Evolutionary conservation across 1,140 invertebrate genomes (phyloP).

Genomic region (Oreohelix idahoensis): DNA sequence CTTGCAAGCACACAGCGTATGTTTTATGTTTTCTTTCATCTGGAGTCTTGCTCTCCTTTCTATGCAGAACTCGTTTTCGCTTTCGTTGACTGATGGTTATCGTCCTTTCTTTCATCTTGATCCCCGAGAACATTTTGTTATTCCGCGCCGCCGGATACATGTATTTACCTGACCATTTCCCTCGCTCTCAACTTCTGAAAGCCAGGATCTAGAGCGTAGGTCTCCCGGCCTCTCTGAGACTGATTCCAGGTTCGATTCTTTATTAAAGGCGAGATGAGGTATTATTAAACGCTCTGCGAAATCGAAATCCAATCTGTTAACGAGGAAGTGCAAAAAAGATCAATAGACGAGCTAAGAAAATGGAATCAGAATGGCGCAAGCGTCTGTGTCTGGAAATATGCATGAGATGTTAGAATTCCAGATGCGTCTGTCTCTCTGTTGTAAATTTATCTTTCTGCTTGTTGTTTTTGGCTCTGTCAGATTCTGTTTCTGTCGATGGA

Average conservation of each 20-base stretch:
- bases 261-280: not conserved
- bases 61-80: not conserved
- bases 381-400: not conserved
- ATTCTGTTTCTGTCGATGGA: not conserved
- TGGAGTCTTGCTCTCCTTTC: not conserved
- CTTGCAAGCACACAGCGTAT: not conserved
- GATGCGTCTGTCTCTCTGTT: not conserved
- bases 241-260: not conserved
- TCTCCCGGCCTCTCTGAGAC: not conserved
- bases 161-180: not conserved
- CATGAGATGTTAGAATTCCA: not conserved
- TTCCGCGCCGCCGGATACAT: not conserved
- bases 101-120: not conserved
- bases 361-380: not conserved
- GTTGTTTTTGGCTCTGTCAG: no score
- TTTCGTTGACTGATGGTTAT: not conserved
- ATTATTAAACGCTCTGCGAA: slow-evolving; percentile 27
- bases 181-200: not conserved
- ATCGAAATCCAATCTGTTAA: slow-evolving; percentile 27
- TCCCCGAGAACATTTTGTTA: not conserved
- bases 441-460: not conserved
- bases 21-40: not conserved
- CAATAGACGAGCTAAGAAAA: slow-evolving; percentile 20
- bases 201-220: not conserved
- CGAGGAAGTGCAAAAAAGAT: not conserved